Conservation (phyloP, 2,888 invertebrate species). For the Norana najaformis region DNA sequence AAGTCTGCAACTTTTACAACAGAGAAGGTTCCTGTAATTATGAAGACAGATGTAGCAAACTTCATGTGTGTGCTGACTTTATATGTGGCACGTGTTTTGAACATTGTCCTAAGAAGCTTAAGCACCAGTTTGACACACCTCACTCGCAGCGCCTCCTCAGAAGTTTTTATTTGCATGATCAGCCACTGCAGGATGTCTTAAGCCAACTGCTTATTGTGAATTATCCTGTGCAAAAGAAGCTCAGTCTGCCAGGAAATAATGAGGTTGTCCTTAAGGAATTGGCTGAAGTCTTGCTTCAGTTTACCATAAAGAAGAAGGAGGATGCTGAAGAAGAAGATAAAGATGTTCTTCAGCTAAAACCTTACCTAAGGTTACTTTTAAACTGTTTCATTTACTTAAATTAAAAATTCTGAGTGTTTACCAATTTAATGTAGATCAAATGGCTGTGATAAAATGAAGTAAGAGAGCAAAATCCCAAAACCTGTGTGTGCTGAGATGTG, state of each 20-base stretch:
- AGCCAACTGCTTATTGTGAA: not conserved
- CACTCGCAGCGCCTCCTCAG: slow-evolving; percentile 8
- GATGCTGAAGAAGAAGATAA: not conserved
- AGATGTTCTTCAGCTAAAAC: not conserved
- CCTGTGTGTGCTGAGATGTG: not conserved
- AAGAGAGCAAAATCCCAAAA: slow-evolving; percentile 13
- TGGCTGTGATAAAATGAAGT: not conserved
- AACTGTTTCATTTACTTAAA: not conserved
- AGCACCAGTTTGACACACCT: not conserved
- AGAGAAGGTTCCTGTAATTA: not conserved
- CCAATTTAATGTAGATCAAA: not conserved
- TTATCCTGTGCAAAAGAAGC: not conserved
- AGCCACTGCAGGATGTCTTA: not conserved
- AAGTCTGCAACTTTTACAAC: slow-evolving; percentile 9
- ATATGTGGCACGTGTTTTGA: not conserved
- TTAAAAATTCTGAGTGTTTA: not conserved
- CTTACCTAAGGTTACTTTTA: not conserved
- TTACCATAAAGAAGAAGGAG: not conserved
- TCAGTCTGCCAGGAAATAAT: not conserved
- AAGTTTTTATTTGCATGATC: not conserved
- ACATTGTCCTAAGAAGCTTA: slow-evolving; percentile 10
- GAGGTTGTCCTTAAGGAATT: not conserved
- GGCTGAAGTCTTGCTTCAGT: not conserved
- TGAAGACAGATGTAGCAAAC: not conserved
- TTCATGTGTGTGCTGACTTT: slow-evolving; percentile 2